Evolutionary conservation across 2,113 vertebrate genomes (phyloP), one percentile per base, ranked within the genome.

Genomic region (Clarias gariepinus): DNA sequence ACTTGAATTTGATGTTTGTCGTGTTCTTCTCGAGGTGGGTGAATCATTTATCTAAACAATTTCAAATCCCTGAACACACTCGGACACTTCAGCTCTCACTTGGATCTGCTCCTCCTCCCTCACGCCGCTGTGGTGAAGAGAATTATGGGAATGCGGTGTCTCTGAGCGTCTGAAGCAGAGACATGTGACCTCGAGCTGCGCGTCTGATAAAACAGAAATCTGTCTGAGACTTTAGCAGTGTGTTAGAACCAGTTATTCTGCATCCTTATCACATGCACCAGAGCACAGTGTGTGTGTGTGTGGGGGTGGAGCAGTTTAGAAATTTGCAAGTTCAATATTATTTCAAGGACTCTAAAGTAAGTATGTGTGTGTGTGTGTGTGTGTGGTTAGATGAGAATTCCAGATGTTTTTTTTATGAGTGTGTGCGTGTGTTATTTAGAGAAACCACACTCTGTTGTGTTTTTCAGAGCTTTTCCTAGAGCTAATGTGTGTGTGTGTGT

Each of bases 271-370:
- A 66, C 12, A 61, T 25, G 60, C 21, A 61, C 21, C 21, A 61
- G 21, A 0, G 60, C 60, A 25, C 16, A 23, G 21, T 61, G 21
- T 61, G 60, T 61, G 60, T 61, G 60, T 25, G 7, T 61, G 60
- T 61, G 60, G 25, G 60, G 23, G 60, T 61, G 63, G 30, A 33
- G 30, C 66, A 33, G 66, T 69, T 69, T 23, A 33, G 30, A 53
- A 80, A 23, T 60, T 85, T 69, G 85, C 79, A 90, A 60, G 83
- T 87, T 87, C 86, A 89, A 92, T 90, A 81, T 90, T 89, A 79
- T 78, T n/a, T 7, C 25, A 82, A 73, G 64, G 86, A 79, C 88
- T 78, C 86, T 53, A 69, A 74, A 77, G 52, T 19, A 3, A 18
- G 33, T 47, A 36, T 36, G 64, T 28, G 64, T 68, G 64, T n/a